phyloP scores from a whole-genome alignment of 2,113 vertebrate species.

The Psilopogon haemacephalus region DNA sequence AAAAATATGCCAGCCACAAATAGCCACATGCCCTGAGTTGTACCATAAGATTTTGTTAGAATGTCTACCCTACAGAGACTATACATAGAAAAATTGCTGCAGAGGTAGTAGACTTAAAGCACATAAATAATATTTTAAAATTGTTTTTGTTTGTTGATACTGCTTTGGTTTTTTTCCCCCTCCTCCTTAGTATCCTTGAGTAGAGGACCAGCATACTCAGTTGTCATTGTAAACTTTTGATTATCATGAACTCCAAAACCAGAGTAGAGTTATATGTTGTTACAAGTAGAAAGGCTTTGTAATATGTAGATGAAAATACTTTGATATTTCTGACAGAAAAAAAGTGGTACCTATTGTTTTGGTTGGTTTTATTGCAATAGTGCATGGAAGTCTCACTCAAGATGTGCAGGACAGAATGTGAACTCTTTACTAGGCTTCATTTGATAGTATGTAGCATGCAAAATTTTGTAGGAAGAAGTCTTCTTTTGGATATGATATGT shows the following conservation, averaged over 20 bases:
- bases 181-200: not conserved
- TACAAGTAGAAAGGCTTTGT: not conserved
- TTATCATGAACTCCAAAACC: not conserved
- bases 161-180: not conserved
- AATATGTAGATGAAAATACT: not conserved
- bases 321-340: not conserved
- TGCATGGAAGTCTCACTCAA: not conserved
- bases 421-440: not conserved
- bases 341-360: not conserved
- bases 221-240: not conserved
- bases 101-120: not conserved
- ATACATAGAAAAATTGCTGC: not conserved
- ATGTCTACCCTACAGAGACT: not conserved
- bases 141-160: too few species aligned
- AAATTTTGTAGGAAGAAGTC: not conserved
- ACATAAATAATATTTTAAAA: not conserved
- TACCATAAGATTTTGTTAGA: not conserved
- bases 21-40: not conserved
- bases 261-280: not conserved
- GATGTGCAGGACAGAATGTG: not conserved
- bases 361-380: not conserved
- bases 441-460: not conserved
- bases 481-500: rapidly evolving
- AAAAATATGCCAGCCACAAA: not conserved
- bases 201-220: not conserved